These are phyloP conservation scores for Aegithalos caudatus DNA, from an alignment of 2,113 vertebrate genomes.

Conservation along the genomic window DNA sequence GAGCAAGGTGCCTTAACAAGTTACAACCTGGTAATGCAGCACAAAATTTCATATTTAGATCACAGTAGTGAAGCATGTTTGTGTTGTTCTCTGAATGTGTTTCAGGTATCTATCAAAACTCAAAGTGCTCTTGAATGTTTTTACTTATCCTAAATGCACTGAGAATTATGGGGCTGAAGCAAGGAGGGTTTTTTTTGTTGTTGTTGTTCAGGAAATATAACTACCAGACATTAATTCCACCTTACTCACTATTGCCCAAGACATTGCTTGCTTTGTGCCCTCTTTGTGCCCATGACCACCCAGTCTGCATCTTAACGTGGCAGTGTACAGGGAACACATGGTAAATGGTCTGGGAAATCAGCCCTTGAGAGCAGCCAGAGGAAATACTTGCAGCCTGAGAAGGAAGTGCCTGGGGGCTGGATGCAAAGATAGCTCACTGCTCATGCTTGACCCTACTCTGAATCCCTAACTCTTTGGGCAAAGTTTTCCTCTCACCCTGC, in stretches of 20 bases:
- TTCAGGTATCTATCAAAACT: neutral
- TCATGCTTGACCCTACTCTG: neutral
- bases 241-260: neutral
- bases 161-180: neutral
- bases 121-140: neutral
- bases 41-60: neutral
- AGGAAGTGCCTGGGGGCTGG: neutral
- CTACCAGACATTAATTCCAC: neutral
- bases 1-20: neutral
- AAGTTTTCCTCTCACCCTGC: neutral
- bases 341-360: neutral
- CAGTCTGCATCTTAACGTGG: neutral
- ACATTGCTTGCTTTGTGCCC: neutral
- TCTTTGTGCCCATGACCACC: neutral
- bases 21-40: neutral
- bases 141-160: neutral
- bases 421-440: neutral
- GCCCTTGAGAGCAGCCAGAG: neutral
- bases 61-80: neutral
- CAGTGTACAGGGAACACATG: accelerated
- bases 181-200: neutral
- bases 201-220: neutral
- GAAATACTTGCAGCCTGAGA: neutral
- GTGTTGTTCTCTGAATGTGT: neutral
- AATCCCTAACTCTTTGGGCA: neutral